A percentile compares a stretch with the other conserved stretches of the same genome.
These are phyloP conservation scores for Griposia aprilina DNA, from an alignment of 2,888 invertebrate species.

Conservation along the genomic window DNA sequence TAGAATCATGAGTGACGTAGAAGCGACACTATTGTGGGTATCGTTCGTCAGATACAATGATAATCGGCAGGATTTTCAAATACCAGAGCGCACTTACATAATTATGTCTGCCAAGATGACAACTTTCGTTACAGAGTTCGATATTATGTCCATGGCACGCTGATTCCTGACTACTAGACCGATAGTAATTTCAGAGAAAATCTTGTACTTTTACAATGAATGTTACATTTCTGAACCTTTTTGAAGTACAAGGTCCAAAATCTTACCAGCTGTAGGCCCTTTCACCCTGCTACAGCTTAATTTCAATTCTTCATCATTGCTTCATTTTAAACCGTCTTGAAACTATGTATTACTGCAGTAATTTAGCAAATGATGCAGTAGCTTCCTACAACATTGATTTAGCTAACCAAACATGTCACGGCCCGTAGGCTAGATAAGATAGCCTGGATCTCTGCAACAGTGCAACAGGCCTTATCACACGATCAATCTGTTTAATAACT, in stretches of 20 bases:
- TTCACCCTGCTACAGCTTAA: background rate
- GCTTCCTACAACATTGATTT: slow-evolving; percentile 58
- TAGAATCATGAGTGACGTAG: slow-evolving; percentile 37
- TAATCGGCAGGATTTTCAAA: background rate
- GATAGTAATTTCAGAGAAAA: background rate
- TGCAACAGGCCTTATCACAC: slow-evolving; percentile 43
- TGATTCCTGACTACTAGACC: background rate
- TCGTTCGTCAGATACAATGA: background rate
- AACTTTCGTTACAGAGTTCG: background rate
- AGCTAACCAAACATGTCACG: slow-evolving; percentile 57
- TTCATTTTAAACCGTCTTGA: background rate
- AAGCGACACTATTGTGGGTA: slow-evolving; percentile 19
- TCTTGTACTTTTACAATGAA: background rate
- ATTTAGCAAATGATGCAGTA: slow-evolving; percentile 46
- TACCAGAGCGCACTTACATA: background rate
- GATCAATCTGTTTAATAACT: slow-evolving; percentile 39
- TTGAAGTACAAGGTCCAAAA: background rate
- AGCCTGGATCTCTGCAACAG: slow-evolving; percentile 52
- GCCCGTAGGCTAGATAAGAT: slow-evolving; percentile 58
- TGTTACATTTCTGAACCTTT: background rate
- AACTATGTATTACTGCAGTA: slow-evolving; percentile 12
- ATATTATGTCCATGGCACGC: no score
- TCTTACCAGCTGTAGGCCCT: background rate
- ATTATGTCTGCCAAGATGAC: background rate
- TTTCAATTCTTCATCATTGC: background rate